A percentile compares a stretch with the other conserved stretches of the same genome.
phyloP scores from a whole-genome alignment of 2,888 invertebrate genomes.

The Athetis lepigone region DNA sequence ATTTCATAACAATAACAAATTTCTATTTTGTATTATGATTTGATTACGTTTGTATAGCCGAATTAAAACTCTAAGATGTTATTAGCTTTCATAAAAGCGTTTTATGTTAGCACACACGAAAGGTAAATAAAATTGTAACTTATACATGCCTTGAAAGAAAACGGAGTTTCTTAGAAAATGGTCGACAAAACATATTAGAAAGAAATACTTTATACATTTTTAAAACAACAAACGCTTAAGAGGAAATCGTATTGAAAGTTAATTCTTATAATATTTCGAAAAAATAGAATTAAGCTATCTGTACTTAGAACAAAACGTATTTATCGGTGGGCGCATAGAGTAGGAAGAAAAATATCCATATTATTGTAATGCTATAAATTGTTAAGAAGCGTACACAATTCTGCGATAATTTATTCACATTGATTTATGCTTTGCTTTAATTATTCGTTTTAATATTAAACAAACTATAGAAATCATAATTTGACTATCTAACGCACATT shows the following conservation, averaged over 20 bases:
- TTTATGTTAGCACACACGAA: slow-evolving; percentile 7
- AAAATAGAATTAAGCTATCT: slow-evolving; percentile 23
- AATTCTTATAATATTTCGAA: slow-evolving; percentile 7
- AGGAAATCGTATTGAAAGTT: slow-evolving; percentile 10
- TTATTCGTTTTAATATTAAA: slow-evolving; percentile 24
- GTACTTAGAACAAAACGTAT: background rate
- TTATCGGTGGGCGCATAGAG: slow-evolving; percentile 56
- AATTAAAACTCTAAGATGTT: slow-evolving; percentile 15
- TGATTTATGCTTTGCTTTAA: slow-evolving; percentile 32
- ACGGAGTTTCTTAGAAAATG: slow-evolving; percentile 6
- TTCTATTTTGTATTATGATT: background rate
- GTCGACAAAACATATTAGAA: slow-evolving; percentile 13
- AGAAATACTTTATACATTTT: slow-evolving; percentile 20
- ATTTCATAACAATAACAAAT: background rate
- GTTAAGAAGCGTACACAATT: slow-evolving; percentile 57
- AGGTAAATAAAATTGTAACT: background rate
- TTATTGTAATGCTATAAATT: slow-evolving; percentile 55
- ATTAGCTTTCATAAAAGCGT: slow-evolving; percentile 14
- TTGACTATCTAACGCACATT: background rate
- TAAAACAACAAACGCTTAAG: slow-evolving; percentile 25
- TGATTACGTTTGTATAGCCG: background rate
- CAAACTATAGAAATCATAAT: slow-evolving; percentile 20
- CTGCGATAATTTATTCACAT: slow-evolving; percentile 52
- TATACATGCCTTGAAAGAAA: slow-evolving; percentile 3
- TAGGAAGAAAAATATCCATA: slow-evolving; percentile 47